phyloP scores from a whole-genome alignment of 37 sponge, comb jelly and placozoan species.

The Theonella swinhoei region DNA sequence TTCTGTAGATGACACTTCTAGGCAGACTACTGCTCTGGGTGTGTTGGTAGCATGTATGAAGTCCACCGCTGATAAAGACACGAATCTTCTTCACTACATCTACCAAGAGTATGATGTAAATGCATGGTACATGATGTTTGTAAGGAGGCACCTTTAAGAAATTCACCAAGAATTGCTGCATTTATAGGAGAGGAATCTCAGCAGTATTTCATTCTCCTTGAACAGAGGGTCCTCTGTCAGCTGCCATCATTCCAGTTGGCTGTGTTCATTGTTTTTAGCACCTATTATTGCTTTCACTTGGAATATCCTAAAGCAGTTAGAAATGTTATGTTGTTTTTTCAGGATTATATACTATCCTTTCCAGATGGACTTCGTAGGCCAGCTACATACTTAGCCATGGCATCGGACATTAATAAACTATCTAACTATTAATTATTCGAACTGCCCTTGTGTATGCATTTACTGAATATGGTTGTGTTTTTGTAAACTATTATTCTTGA shows the following conservation, averaged over 20 bases:
- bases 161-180: constrained; percentile 37
- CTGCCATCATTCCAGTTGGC: constrained; percentile 12
- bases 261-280: constrained; percentile 20
- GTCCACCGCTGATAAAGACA: too few relatives aligned
- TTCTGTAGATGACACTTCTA: constrained; percentile 12
- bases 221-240: constrained; percentile 18
- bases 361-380: constrained; percentile 5
- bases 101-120: constrained; percentile 2
- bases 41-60: background rate
- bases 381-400: background rate
- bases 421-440: too few relatives aligned
- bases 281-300: constrained; percentile 46
- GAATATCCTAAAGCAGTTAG: constrained; percentile 21
- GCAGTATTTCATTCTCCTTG: constrained; percentile 28
- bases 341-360: constrained; percentile 36
- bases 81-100: too few relatives aligned
- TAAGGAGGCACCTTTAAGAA: background rate
- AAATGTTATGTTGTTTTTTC: constrained; percentile 33
- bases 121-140: background rate
- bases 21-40: constrained; percentile 11
- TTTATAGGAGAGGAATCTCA: background rate
- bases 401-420: background rate
- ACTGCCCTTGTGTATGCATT: too few relatives aligned
- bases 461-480: too few relatives aligned
- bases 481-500: too few relatives aligned